phyloP scores from a whole-genome alignment of 2,113 vertebrate species.

The western clawed frog (Xenopus tropicalis) region DNA sequence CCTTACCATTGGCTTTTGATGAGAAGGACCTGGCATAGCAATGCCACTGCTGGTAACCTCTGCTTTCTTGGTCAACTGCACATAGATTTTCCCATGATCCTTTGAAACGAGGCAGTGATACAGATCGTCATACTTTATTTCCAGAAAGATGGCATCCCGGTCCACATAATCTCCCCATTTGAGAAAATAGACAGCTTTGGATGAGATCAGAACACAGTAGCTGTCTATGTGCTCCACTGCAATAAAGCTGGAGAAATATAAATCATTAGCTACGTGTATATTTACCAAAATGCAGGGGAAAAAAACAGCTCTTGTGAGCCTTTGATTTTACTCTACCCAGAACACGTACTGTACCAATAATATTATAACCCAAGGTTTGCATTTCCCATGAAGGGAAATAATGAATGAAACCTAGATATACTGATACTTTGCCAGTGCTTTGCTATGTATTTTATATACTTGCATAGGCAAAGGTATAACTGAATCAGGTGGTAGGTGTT shows the following conservation, averaged over 20 bases:
- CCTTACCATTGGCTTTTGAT: slow-evolving; percentile 95
- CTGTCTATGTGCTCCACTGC: slow-evolving; percentile 88
- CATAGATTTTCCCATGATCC: slow-evolving; percentile 90
- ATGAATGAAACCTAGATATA: too few relatives aligned
- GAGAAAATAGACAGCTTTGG: slow-evolving; percentile 92
- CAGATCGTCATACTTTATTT: slow-evolving; percentile 93
- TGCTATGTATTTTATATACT: too few relatives aligned
- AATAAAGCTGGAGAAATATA: slow-evolving; percentile 75
- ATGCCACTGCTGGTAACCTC: slow-evolving; percentile 83
- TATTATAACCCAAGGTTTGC: too few relatives aligned
- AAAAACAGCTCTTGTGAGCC: too few relatives aligned
- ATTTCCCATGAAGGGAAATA: too few relatives aligned
- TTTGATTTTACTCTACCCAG: too few relatives aligned
- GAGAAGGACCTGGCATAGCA: slow-evolving; percentile 89
- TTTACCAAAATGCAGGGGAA: too few relatives aligned
- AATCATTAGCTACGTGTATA: too few relatives aligned
- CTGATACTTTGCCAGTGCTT: too few relatives aligned
- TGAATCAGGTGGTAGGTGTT: too few relatives aligned
- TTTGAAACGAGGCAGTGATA: slow-evolving; percentile 96
- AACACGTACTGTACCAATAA: too few relatives aligned
- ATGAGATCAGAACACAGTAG: slow-evolving; percentile 94
- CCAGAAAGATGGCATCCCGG: slow-evolving; percentile 90
- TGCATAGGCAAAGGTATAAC: too few relatives aligned
- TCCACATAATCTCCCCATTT: slow-evolving; percentile 78
- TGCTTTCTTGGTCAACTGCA: slow-evolving; percentile 95